phyloP scores from a whole-genome alignment of 2,113 vertebrate species.

The Psittacula cyanocephala region DNA sequence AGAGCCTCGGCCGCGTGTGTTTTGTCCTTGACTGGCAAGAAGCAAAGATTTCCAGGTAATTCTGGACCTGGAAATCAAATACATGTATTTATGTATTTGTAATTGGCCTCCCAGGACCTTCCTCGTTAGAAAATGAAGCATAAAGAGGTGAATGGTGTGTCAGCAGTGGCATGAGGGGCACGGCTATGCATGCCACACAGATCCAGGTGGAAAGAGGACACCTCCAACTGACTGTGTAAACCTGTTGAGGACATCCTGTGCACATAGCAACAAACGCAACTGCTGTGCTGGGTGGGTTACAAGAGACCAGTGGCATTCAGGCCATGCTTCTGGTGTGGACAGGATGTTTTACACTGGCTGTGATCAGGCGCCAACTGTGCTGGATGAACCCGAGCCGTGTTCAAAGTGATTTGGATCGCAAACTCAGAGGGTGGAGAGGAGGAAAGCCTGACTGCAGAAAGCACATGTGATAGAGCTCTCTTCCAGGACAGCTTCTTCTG shows the following conservation, averaged over 20 bases:
- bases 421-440: neutral
- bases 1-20: neutral
- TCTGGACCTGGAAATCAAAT: neutral
- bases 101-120: neutral
- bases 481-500: neutral
- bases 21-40: neutral
- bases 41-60: neutral
- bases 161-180: neutral
- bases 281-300: neutral
- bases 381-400: neutral
- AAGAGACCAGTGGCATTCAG: neutral
- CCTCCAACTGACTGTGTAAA: neutral
- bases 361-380: neutral
- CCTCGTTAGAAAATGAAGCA: neutral
- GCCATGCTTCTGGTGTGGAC: fast-evolving
- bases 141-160: neutral
- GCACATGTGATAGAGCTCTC: neutral
- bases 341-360: neutral
- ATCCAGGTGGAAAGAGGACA: neutral
- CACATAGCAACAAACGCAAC: too few species aligned
- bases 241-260: neutral
- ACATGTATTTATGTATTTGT: neutral
- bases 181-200: neutral
- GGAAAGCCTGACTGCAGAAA: neutral
- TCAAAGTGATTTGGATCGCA: neutral